A percentile compares a stretch with the other conserved stretches of the same genome.
Conservation (phyloP, 2,888 invertebrate genomes). For the Argynnis bischoffii region DNA sequence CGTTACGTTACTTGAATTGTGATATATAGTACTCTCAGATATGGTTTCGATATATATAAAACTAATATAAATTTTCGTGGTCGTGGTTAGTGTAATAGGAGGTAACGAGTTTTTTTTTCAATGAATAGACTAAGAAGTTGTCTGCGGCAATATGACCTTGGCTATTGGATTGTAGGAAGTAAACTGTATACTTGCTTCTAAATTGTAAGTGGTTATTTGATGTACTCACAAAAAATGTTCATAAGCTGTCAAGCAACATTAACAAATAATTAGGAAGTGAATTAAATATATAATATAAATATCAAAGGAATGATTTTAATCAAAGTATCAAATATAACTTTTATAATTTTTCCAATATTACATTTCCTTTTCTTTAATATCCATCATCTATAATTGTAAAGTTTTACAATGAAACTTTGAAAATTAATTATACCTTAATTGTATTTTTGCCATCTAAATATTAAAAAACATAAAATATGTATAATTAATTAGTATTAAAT, state of each 20-base stretch:
- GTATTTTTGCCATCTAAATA: no score
- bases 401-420: no score
- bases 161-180: slow-evolving; percentile 82
- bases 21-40: slow-evolving; percentile 1
- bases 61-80: slow-evolving; percentile 39
- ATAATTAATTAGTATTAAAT: no score
- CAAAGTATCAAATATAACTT: slow-evolving; percentile 8
- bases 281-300: no score
- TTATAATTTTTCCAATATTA: slow-evolving; percentile 2
- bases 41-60: slow-evolving; percentile 13
- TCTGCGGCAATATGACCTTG: slow-evolving; percentile 78
- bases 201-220: slow-evolving; percentile 81
- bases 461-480: no score
- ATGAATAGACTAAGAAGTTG: slow-evolving; percentile 77
- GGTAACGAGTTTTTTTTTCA: slow-evolving; percentile 71
- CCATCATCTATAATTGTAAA: no score
- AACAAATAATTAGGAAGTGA: slow-evolving; percentile 46
- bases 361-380: no score
- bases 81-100: slow-evolving; percentile 50
- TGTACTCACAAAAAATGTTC: slow-evolving; percentile 78
- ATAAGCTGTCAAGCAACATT: slow-evolving; percentile 57
- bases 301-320: slow-evolving; percentile 9
- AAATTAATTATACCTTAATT: no score
- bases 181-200: slow-evolving; percentile 80
- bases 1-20: slow-evolving; percentile 1